Conservation (phyloP, 2,888 invertebrate species). For the Nephrotoma appendiculata region DNA sequence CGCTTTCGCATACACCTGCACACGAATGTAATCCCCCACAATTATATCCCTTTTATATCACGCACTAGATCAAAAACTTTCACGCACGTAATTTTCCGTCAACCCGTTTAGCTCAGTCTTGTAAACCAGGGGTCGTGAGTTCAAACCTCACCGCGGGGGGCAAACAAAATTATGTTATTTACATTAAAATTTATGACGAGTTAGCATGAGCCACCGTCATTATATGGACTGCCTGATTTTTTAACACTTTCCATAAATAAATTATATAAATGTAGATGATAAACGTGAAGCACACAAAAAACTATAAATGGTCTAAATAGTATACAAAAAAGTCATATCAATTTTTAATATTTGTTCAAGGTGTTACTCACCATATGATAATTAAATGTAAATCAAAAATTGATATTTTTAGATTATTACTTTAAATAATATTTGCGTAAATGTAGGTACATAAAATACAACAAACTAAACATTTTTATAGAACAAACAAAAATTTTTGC, state of each 20-base stretch:
- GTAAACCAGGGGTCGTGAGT: constrained; percentile 5
- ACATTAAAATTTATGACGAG: no score
- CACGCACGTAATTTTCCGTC: no score
- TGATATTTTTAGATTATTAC: background rate
- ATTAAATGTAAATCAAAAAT: background rate
- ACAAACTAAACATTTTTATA: background rate
- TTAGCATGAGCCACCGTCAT: no score
- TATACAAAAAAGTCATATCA: background rate
- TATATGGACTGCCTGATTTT: no score
- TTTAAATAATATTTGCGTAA: background rate
- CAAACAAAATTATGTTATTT: no score
- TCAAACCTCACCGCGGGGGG: background rate
- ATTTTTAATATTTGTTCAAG: background rate
- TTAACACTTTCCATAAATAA: no score
- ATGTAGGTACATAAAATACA: background rate
- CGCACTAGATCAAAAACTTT: no score
- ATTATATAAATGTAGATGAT: background rate
- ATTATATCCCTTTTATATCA: no score
- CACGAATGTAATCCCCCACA: no score
- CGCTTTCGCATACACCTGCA: no score
- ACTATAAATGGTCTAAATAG: no score
- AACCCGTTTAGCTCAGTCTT: constrained; percentile 7
- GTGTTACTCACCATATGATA: background rate
- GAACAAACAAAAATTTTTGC: background rate
- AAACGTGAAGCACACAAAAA: background rate